phyloP scores from a whole-genome alignment of 2,113 vertebrate species.

The Macrotus californicus region DNA sequence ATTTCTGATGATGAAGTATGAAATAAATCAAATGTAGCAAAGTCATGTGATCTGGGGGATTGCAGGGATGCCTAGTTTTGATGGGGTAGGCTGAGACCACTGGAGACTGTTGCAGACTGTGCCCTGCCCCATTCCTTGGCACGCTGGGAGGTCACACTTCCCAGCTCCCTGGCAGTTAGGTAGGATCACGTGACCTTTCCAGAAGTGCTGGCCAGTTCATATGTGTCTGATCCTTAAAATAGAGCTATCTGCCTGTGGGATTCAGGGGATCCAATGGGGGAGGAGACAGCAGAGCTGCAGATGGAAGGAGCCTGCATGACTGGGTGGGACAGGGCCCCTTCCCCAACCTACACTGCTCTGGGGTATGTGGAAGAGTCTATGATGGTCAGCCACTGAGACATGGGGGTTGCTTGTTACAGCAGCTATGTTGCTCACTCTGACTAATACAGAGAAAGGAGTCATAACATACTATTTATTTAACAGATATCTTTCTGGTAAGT shows the following conservation, averaged over 20 bases:
- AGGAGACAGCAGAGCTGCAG: not conserved
- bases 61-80: not conserved
- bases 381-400: not conserved
- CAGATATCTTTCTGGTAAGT: not conserved
- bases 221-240: not conserved
- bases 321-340: not conserved
- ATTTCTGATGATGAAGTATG: not conserved
- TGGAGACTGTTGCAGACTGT: rapidly evolving
- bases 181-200: rapidly evolving
- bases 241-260: rapidly evolving
- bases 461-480: not conserved
- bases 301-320: not conserved
- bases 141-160: rapidly evolving
- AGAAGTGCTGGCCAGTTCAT: rapidly evolving
- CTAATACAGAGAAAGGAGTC: not conserved
- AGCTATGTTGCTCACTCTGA: not conserved
- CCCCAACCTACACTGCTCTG: rapidly evolving
- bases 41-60: not conserved
- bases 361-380: not conserved
- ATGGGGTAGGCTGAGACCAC: not conserved
- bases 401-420: not conserved
- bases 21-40: rapidly evolving
- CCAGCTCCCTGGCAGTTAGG: too few species aligned
- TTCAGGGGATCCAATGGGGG: rapidly evolving
- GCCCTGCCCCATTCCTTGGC: not conserved